phyloP scores from a whole-genome alignment of 92 coral and sea anemone species.

The Phenganax stokvisi region DNA sequence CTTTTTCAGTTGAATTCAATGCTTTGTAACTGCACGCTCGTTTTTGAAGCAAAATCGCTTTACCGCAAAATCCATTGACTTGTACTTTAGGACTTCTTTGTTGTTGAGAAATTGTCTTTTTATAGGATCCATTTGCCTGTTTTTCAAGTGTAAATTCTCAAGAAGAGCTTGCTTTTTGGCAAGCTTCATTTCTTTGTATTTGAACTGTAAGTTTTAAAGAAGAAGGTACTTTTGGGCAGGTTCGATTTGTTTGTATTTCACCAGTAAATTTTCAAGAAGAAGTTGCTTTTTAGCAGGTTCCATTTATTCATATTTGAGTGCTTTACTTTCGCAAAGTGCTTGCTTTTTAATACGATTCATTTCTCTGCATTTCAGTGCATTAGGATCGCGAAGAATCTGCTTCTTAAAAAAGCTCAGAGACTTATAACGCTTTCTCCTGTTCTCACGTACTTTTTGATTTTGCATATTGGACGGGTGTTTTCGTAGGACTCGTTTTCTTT shows the following conservation, averaged over 20 bases:
- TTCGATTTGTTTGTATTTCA: neutral
- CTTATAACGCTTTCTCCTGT: too few species aligned
- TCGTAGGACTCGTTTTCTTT: slow-evolving; percentile 44
- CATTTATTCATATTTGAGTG: slow-evolving; percentile 1
- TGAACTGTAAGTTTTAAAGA: neutral
- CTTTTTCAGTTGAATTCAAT: slow-evolving; percentile 35
- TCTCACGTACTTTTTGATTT: neutral
- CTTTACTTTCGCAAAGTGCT: too few species aligned
- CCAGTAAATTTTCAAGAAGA: neutral
- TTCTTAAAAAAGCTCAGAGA: too few species aligned
- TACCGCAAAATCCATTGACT: too few species aligned
- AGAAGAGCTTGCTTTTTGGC: neutral
- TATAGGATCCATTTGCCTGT: neutral
- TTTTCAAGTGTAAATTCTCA: neutral
- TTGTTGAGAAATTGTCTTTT: neutral
- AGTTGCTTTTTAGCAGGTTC: neutral
- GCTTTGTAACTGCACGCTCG: slow-evolving; percentile 29
- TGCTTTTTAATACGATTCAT: too few species aligned
- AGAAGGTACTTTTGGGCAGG: neutral
- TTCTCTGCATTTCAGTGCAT: too few species aligned
- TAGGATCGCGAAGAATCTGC: too few species aligned
- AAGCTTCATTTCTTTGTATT: neutral
- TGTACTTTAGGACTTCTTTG: too few species aligned
- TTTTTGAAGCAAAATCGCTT: neutral
- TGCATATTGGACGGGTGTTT: slow-evolving; percentile 47